Evolutionary conservation across 2,797 vertebrate species (phyloP).

Genomic region (Orientallactaga sibirica): DNA sequence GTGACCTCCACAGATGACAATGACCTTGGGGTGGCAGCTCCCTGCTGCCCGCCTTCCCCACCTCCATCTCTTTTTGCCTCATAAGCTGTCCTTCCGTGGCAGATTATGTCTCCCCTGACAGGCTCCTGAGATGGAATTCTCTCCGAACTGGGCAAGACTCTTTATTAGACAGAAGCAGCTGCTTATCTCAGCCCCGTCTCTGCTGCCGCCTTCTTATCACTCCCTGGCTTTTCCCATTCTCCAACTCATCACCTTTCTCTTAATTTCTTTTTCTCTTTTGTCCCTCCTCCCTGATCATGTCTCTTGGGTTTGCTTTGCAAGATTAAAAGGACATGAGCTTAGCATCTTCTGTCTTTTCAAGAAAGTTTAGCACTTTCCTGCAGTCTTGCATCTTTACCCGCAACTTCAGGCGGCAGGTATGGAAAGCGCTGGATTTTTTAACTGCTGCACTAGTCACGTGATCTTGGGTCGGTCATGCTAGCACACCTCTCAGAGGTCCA

Average conservation of each 20-base stretch:
- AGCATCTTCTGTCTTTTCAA: conserved; percentile 44
- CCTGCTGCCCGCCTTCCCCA: neutral
- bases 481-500: neutral
- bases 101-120: conserved; percentile 79
- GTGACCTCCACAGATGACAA: conserved; percentile 62
- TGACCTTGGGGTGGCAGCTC: conserved; percentile 50
- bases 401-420: neutral
- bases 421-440: neutral
- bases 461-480: neutral
- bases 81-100: conserved; percentile 7
- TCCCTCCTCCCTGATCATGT: neutral
- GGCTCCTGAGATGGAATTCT: conserved; percentile 74
- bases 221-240: conserved; percentile 47
- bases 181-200: conserved; percentile 77
- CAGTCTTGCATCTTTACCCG: conserved; percentile 38
- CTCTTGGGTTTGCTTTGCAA: conserved; percentile 76
- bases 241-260: conserved; percentile 70
- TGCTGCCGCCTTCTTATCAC: conserved; percentile 73
- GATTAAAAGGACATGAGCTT: conserved; percentile 73
- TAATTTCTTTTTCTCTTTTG: conserved; percentile 77
- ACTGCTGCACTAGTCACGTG: neutral
- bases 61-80: neutral
- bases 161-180: conserved; percentile 78
- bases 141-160: conserved; percentile 78
- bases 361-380: neutral